phyloP scores from a whole-genome alignment of 2,888 invertebrate genomes.

The Arctia plantaginis region DNA sequence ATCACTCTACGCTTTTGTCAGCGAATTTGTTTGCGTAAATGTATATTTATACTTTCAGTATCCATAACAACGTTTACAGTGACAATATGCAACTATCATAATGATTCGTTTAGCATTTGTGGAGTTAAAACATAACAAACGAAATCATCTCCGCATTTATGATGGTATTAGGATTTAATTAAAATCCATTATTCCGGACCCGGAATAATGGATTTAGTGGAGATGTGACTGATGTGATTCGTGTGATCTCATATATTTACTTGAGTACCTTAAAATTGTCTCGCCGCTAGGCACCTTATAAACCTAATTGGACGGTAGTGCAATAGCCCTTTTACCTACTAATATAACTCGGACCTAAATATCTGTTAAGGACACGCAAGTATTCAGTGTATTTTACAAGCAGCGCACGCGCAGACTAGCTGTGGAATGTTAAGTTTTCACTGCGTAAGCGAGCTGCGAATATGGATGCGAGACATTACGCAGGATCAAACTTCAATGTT shows the following conservation, averaged over 20 bases:
- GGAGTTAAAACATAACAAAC: not conserved
- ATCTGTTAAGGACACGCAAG: slow-evolving; percentile 67
- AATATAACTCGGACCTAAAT: slow-evolving; percentile 32
- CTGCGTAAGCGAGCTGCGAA: slow-evolving; percentile 54
- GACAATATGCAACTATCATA: not conserved
- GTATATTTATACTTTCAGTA: too few relatives aligned
- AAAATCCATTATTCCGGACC: too few relatives aligned
- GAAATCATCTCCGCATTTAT: too few relatives aligned
- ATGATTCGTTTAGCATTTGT: not conserved
- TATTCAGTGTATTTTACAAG: slow-evolving; percentile 68
- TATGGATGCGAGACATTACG: slow-evolving; percentile 31
- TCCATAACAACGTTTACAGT: not conserved
- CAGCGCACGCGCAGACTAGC: slow-evolving; percentile 65
- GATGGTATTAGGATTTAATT: too few relatives aligned
- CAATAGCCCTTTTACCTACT: slow-evolving; percentile 43
- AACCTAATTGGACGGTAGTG: not conserved
- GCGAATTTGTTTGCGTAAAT: too few relatives aligned
- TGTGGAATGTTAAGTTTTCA: slow-evolving; percentile 74
- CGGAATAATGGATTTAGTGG: too few relatives aligned
- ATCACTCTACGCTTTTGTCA: too few relatives aligned
- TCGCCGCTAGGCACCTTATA: not conserved
- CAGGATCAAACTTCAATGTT: not conserved
- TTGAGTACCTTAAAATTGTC: not conserved
- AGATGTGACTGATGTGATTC: not conserved
- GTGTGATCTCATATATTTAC: not conserved